Base-by-base conservation (phyloP, 2,113 vertebrate species). In the Nansenia antarctica region DNA sequence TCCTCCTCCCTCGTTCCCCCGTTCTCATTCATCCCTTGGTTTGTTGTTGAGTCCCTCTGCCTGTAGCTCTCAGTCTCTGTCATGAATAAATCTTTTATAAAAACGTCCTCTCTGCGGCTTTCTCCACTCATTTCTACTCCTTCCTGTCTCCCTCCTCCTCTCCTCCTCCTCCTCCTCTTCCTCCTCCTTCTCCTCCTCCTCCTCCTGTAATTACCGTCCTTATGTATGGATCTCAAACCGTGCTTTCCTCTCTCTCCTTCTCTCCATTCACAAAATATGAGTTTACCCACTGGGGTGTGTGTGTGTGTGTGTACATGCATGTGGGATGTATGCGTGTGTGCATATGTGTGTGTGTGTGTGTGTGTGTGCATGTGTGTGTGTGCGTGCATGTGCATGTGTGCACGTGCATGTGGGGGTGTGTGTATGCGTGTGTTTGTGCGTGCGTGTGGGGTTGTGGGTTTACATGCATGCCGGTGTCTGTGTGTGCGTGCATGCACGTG, bases 81-180 rank as follows among this genome's bases (percentile, higher is more conserved):
- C 79, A 72, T 71, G 61, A 77, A 78, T 76, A 85, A 78, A 72
- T 79, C 70, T 74, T 84, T 83, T 70, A 71, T 85, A 87, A 87
- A 85, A 80, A 83, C 67, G 76, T 80, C 80, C 79, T 86, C 84
- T 76, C 79, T 85, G 83, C 1, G 86, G 83, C 86, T 87, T 86
- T 77, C 81, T 57, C 70, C 26, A 14, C 83, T 84, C 82, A 65
- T 70, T 82, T 76, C 71, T 67, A 70, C 5, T 24, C 32, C 76
- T 85, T 87, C 82, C 81, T 84, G 82, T 83, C 83, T 74, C 65
- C 20, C 47, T 29, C 31, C 15, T 24, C 20, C n/a, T 9, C 26
- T 49, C 75, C 64, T 67, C 61, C 18, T n/a, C 11, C 35, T 37
- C 35, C 11, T 37, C 35, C 35, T n/a, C 42, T n/a, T 47, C 15